Percentiles rank a stretch among this genome's conserved stretches.
These are phyloP conservation scores for Cuculus canorus DNA, from an alignment of 2,797 vertebrate species.

Conservation along the genomic window DNA sequence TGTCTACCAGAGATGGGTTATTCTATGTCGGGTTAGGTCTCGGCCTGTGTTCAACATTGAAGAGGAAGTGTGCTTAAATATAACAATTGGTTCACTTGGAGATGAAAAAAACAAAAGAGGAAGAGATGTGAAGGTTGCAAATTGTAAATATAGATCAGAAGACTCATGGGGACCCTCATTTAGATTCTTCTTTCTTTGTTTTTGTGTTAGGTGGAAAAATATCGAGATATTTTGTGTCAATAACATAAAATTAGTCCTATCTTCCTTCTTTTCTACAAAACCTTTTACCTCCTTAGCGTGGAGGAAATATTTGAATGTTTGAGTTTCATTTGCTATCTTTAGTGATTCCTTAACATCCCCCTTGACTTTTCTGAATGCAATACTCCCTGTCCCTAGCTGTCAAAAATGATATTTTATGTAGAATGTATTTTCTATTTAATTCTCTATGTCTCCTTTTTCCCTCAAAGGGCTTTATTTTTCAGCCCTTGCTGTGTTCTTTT, in stretches of 20 bases:
- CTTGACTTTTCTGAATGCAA: not conserved
- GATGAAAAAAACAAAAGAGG: not conserved
- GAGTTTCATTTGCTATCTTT: not conserved
- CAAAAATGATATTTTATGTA: not conserved
- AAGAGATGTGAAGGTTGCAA: constrained; percentile 41
- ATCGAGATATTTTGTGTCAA: not conserved
- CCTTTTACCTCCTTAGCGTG: not conserved
- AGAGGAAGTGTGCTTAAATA: constrained; percentile 44
- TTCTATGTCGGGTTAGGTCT: not conserved
- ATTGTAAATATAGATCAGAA: constrained; percentile 10
- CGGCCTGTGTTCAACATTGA: not conserved
- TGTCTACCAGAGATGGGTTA: not conserved
- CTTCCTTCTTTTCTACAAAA: not conserved
- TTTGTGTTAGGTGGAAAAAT: constrained; percentile 7
- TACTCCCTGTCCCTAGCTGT: not conserved
- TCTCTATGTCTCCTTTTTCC: not conserved
- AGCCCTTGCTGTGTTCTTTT: not conserved
- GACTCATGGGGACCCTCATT: not conserved
- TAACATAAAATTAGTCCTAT: not conserved
- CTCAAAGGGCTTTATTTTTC: not conserved
- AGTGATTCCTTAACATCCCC: not conserved
- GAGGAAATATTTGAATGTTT: not conserved
- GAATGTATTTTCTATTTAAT: not conserved
- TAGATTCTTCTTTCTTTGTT: constrained; percentile 31
- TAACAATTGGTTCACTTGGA: constrained; percentile 24